Conservation (phyloP, 2,888 invertebrate genomes). For the Apomyelois bistriatella region DNA sequence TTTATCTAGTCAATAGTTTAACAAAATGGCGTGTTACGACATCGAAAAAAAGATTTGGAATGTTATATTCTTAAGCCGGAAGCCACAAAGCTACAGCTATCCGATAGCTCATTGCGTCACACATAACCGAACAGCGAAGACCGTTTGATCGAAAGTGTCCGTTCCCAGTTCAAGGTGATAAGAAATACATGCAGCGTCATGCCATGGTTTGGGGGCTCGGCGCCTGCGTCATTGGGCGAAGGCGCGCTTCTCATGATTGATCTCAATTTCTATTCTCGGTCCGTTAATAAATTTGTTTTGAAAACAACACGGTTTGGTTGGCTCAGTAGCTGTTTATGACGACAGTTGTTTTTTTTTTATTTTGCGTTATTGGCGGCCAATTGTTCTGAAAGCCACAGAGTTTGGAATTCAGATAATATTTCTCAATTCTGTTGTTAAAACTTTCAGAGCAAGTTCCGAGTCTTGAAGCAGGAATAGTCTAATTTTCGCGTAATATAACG, state of each 20-base stretch:
- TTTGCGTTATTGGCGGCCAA: not conserved
- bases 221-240: conserved; percentile 3
- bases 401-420: too few relatives aligned
- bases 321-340: not conserved
- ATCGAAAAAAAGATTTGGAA: too few relatives aligned
- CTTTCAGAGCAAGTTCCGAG: too few relatives aligned
- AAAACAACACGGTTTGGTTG: not conserved
- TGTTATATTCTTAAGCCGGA: too few relatives aligned
- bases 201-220: not conserved
- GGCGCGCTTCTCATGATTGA: not conserved
- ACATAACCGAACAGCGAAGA: not conserved
- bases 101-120: too few relatives aligned
- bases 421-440: too few relatives aligned
- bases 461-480: too few relatives aligned
- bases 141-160: conserved; percentile 1
- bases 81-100: too few relatives aligned
- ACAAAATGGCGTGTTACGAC: too few relatives aligned
- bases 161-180: conserved; percentile 3
- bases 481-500: too few relatives aligned
- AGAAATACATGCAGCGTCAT: conserved; percentile 4
- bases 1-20: too few relatives aligned
- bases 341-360: not conserved
- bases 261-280: conserved; percentile 1
- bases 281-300: not conserved
- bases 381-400: too few relatives aligned